A percentile compares a stretch with the other conserved stretches of the same genome.
These are phyloP conservation scores for Cyclophora punctaria DNA, from an alignment of 2,888 invertebrate species.

Conservation along the genomic window DNA sequence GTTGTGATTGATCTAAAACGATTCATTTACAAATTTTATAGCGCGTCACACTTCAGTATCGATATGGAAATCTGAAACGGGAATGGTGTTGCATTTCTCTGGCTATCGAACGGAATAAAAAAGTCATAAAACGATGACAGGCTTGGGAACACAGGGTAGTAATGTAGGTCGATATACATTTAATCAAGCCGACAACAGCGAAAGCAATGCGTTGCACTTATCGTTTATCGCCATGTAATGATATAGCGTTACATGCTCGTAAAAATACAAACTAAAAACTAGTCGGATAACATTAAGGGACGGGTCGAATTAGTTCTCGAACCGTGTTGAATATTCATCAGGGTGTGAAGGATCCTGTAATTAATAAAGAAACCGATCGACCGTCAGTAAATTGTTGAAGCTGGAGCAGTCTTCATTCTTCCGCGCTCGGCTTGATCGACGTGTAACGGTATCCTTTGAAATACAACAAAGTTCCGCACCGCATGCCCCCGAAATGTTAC, in stretches of 20 bases:
- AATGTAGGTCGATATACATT: conserved; percentile 59
- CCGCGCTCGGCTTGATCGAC: conserved; percentile 29
- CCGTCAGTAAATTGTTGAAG: conserved; percentile 39
- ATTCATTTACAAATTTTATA: conserved; percentile 48
- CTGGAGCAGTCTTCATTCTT: conserved; percentile 29
- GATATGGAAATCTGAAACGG: conserved; percentile 54
- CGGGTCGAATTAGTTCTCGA: conserved; percentile 41
- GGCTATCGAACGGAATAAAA: conserved; percentile 65
- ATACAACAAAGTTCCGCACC: conserved; percentile 29
- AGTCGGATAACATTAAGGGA: conserved; percentile 35
- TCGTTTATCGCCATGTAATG: conserved; percentile 62
- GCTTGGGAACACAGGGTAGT: conserved; percentile 65
- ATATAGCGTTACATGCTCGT: conserved; percentile 64
- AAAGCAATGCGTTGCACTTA: conserved; percentile 60
- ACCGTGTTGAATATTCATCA: conserved; percentile 52
- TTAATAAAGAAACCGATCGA: conserved; percentile 50
- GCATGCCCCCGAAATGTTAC: conserved; percentile 22
- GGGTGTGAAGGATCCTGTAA: conserved; percentile 49
- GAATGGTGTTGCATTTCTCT: conserved; percentile 66
- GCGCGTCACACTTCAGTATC: conserved; percentile 44
- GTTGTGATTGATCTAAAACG: conserved; percentile 36
- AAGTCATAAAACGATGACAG: conserved; percentile 68
- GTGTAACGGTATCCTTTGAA: conserved; percentile 41
- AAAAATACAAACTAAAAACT: conserved; percentile 53
- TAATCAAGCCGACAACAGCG: conserved; percentile 58